Base-by-base conservation (phyloP, 2,888 invertebrate genomes). In the Acleris laterana region DNA sequence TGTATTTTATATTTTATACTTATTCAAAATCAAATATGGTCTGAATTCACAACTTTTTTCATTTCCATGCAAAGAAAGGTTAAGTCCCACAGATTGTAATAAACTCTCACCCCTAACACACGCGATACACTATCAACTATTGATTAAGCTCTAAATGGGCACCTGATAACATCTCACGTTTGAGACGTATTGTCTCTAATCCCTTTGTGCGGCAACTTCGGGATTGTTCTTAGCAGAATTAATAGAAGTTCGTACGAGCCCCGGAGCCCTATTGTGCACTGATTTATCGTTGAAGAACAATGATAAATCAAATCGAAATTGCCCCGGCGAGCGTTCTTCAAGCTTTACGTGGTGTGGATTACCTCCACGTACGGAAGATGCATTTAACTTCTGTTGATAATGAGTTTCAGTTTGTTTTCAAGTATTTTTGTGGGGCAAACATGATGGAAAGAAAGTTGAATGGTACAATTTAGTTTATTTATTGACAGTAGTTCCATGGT, bases 241-340 rank as follows among this genome's bases (percentile, higher is more conserved):
- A 90, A 91, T 91, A 90, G 90, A 90, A 91, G 86, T 89, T 86
- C 84, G 74, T 75, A 75, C 78, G 81, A 82, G 81, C 85, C 84
- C 78, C 73, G 75, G 83, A 85, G 83, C 84, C 85, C 87, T 87
- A 89, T 90, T 89, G 89, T 89, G 77, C 79, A 78, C 87, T 89
- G 91, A 92, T 90, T 91, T 91, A 92, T 90, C 86, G 86, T 81
- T 81, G 83, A 90, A 92, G 91, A 90, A 90, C 90, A 90, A 90
- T 87, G 88, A 90, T 92, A 92, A 92, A 92, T 93, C 91, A 91
- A 89, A 91, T 86, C 82, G 87, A 82, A 90, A 90, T 89, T 88
- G 89, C 88, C 80, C 82, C 80, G 68, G 78, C 77, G 82, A 76
- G 78, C 78, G 79, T 81, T 82, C 82, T 82, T 85, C 79, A 72